Base-by-base conservation (phyloP, 2,797 vertebrate genomes). In the Periparus ater region DNA sequence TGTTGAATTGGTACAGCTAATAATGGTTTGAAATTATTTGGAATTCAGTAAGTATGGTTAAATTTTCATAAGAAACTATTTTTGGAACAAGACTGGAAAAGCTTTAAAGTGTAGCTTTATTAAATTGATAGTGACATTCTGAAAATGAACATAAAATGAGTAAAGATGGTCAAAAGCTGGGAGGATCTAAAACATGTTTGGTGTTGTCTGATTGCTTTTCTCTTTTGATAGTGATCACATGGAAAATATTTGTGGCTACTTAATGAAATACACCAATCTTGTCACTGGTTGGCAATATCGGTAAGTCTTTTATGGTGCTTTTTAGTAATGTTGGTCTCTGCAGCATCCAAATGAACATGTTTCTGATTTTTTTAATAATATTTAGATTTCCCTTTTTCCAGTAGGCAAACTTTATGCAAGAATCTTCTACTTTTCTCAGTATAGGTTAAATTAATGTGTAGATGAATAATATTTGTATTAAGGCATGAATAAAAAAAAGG, bases 281-380 rank as follows among this genome's bases (percentile, higher is more conserved):
- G 99, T 99, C 76, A 99, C 99, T n/a, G 99, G 99, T 50, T 99
- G 99, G 99, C 99, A 99, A 68, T 99, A 99, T 94, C 98, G 99
- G 99, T 99, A 98, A 98, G 98, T 96, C 32, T 70, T 40, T n/a
- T 19, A 9, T 23, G 62, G 26, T 68, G 55, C 51, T 53, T 66
- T 67, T 85, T 53, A 8, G 7, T 79, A 34, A 34, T 10, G 11
- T 4, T 89, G 29, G 5, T 62, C 26, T 58, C 57, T 84, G 58
- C 58, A 73, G 22, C 22, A 36, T 76, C 23, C 74, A 36, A 60
- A 57, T 42, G 3, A 85, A 54, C 1, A 1, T 2, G 6, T 53
- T 75, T 62, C 29, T 30, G 18, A 4, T 36, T 29, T 72, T 84
- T 57, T 29, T 2, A 70, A n/a, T 54, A 76, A 29, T 53, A 15